Evolutionary conservation across 1,140 invertebrate genomes (phyloP).

Genomic region (Asbolus verrucosus): DNA sequence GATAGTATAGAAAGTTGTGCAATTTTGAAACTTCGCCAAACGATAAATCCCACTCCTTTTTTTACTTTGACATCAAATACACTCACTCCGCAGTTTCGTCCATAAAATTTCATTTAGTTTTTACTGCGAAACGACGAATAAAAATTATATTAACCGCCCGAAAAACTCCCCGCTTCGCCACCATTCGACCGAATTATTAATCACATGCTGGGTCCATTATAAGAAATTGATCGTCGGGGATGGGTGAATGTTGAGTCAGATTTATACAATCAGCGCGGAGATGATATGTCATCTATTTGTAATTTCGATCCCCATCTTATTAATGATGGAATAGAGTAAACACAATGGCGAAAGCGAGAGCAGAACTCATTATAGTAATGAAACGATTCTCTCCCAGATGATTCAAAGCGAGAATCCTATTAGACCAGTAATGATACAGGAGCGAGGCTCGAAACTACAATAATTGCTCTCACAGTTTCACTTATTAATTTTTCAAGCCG

Average conservation of each 20-base stretch:
- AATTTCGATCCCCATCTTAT: slow-evolving; percentile 53
- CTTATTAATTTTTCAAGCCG: slow-evolving; percentile 25
- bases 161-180: not conserved
- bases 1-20: slow-evolving; percentile 27
- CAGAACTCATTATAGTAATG: slow-evolving; percentile 55
- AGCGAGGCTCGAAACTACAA: slow-evolving; percentile 36
- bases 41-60: slow-evolving; percentile 17
- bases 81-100: slow-evolving; percentile 16
- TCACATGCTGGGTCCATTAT: slow-evolving; percentile 17
- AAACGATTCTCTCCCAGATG: slow-evolving; percentile 54
- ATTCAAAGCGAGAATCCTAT: slow-evolving; percentile 53
- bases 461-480: slow-evolving; percentile 39
- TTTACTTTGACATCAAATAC: slow-evolving; percentile 7
- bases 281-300: slow-evolving; percentile 54
- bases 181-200: slow-evolving; percentile 5
- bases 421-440: slow-evolving; percentile 50
- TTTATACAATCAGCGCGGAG: slow-evolving; percentile 43
- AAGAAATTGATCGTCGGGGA: slow-evolving; percentile 14
- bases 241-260: slow-evolving; percentile 42
- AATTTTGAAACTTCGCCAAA: slow-evolving; percentile 25
- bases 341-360: slow-evolving; percentile 52
- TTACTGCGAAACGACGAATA: not conserved
- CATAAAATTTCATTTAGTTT: slow-evolving; percentile 33
- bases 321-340: slow-evolving; percentile 51
- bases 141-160: slow-evolving; percentile 18